Evolutionary conservation across 2,113 vertebrate genomes (phyloP).

Genomic region (Gnathonemus longibarbis): DNA sequence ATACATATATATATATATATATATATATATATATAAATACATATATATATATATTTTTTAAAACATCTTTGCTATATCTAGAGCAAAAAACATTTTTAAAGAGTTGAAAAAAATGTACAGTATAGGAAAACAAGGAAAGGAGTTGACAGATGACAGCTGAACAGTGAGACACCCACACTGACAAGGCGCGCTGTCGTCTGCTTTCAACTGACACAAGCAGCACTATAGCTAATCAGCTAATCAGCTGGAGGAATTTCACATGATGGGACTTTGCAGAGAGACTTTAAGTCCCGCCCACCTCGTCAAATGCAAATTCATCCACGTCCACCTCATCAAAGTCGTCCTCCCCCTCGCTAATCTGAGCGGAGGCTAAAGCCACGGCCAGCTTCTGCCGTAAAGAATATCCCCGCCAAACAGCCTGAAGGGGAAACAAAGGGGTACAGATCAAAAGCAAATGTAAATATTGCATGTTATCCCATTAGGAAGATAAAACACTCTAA

Average conservation of each 20-base stretch:
- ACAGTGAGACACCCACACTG: background rate
- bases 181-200: background rate
- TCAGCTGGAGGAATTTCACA: background rate
- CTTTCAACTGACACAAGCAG: background rate
- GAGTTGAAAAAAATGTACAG: background rate
- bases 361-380: conserved; percentile 68
- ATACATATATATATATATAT: background rate
- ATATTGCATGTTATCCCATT: conserved; percentile 86
- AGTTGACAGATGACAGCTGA: background rate
- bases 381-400: conserved; percentile 76
- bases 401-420: conserved; percentile 89
- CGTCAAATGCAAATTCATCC: conserved; percentile 73
- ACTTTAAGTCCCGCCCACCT: conserved; percentile 63
- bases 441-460: conserved; percentile 78
- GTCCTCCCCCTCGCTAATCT: conserved; percentile 64
- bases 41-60: background rate
- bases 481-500: conserved; percentile 89
- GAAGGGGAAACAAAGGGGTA: conserved; percentile 62
- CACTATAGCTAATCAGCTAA: background rate
- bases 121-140: background rate
- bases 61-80: background rate
- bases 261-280: background rate
- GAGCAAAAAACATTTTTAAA: background rate
- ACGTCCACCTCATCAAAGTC: conserved; percentile 79
- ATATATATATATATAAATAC: background rate